Percentiles rank a stretch among this genome's conserved stretches.
Conservation (phyloP, 2,888 invertebrate species). For the Orthonychiurus folsomi region DNA sequence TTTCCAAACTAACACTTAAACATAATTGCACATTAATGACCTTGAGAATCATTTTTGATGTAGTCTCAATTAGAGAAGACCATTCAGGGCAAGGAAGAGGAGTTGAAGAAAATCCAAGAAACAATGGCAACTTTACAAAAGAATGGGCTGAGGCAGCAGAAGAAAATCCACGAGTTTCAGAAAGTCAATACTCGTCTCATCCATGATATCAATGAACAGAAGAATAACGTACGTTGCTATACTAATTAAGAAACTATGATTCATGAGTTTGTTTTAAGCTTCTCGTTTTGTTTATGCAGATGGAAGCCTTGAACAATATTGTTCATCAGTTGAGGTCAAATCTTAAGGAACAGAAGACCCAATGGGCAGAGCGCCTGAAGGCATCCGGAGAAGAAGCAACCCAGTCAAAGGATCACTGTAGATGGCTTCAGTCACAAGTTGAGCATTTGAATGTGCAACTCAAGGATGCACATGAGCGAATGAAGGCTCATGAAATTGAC, state of each 20-base stretch:
- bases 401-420: conserved; percentile 29
- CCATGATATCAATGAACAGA: conserved; percentile 22
- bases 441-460: conserved; percentile 34
- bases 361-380: conserved; percentile 23
- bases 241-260: not conserved
- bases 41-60: no score
- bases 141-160: conserved; percentile 15
- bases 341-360: conserved; percentile 24
- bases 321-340: conserved; percentile 20
- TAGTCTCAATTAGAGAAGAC: conserved; percentile 15
- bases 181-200: conserved; percentile 20
- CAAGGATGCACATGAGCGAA: conserved; percentile 28
- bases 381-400: conserved; percentile 19
- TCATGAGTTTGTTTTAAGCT: conserved; percentile 4
- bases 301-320: conserved; percentile 22
- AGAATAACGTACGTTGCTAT: conserved; percentile 14
- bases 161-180: conserved; percentile 25
- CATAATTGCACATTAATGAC: no score
- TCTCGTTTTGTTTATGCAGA: no score
- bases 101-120: conserved; percentile 13
- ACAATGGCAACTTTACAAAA: conserved; percentile 11
- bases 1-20: no score
- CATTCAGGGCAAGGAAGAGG: conserved; percentile 23
- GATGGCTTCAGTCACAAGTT: conserved; percentile 33
- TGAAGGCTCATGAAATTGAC: conserved; percentile 33